Evolutionary conservation across 2,113 vertebrate genomes (phyloP), one percentile per base, ranked within the genome.

Genomic region (Oncorhynchus tshawytscha): DNA sequence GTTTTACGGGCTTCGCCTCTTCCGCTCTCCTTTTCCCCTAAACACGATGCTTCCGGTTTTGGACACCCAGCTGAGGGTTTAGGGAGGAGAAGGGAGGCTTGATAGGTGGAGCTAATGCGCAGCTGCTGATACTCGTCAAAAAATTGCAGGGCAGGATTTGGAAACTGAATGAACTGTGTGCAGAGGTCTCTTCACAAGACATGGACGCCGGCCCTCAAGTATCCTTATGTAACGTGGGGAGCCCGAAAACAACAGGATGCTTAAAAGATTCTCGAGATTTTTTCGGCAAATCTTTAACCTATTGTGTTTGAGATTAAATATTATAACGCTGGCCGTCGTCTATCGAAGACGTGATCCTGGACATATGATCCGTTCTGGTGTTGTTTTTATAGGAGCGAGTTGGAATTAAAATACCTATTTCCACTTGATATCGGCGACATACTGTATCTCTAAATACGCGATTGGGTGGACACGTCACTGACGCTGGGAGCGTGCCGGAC

Each of bases 91-190:
- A 62, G n/a, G 31, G 25, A 62, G 72, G 12, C 54, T 34, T 66
- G 29, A 67, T 27, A 67, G 80, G 83, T 75, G 78, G 83, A 29
- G 82, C 45, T 29, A 75, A 18, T 18, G 84, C 78, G 82, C 87
- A 86, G 87, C 85, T 88, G 87, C 87, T 81, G 74, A 77, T 51
- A 72, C 78, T 84, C 87, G 81, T 88, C 83, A 84, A 76, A 62
- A 62, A 72, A 54, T 54, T 54, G 67, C 73, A 70, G 73, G 70
- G 67, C 74, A 65, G 75, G 51, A 70, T 67, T 60, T 51, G 68
- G 64, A 45, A 72, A 67, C 49, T 72, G 75, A 68, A 67, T 75
- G 70, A 57, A 72, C 69, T 75, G 70, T 59, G 73, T 74, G 27
- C 57, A 20, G 71, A 76, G 76, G 62, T 74, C 70, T 31, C 62